A percentile compares a stretch with the other conserved stretches of the same genome.
These are phyloP conservation scores for Anoplophora glabripennis DNA, from an alignment of 1,140 invertebrate genomes.

Conservation along the genomic window DNA sequence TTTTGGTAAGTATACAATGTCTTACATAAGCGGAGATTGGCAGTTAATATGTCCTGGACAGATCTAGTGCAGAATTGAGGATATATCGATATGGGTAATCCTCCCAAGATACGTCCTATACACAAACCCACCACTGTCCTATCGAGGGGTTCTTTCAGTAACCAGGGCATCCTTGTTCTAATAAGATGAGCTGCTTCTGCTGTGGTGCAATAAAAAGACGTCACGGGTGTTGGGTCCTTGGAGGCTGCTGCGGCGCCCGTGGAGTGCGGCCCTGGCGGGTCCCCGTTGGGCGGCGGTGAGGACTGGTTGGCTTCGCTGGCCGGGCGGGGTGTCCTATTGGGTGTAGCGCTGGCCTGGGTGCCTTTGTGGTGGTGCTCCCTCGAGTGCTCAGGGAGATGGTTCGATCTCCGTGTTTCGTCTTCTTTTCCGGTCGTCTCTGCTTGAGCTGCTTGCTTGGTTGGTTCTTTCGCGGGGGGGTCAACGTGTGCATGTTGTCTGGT, in stretches of 20 bases:
- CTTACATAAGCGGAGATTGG: no score
- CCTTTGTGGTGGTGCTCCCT: background rate
- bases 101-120: background rate
- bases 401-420: constrained; percentile 4
- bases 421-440: background rate
- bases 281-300: background rate
- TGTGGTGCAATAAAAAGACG: background rate
- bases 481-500: background rate
- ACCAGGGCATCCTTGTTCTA: background rate
- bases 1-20: no score
- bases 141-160: background rate
- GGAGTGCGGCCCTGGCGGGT: background rate
- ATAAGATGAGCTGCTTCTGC: constrained; percentile 1
- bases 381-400: background rate
- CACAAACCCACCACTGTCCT: background rate
- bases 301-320: background rate
- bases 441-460: background rate
- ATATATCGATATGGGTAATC: background rate
- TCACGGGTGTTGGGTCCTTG: background rate
- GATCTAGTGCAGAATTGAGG: no score
- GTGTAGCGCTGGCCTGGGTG: background rate
- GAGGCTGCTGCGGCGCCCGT: background rate
- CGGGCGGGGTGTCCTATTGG: background rate
- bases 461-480: background rate
- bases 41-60: no score